Base-by-base conservation (phyloP, 2,113 vertebrate species). In the Recurvirostra avosetta region DNA sequence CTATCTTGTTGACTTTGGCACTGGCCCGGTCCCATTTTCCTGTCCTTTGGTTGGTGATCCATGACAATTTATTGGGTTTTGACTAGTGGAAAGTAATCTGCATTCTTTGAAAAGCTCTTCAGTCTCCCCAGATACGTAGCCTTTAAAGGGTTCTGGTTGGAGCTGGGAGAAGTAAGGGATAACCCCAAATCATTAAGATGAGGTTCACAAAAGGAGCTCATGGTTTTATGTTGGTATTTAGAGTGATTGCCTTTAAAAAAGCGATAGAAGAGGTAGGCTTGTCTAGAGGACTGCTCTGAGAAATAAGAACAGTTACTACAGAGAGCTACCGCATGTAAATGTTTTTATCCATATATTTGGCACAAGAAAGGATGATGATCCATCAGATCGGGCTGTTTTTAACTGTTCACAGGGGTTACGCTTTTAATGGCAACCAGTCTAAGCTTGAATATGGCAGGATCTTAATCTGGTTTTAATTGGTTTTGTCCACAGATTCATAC, bases 381-480 rank as follows among this genome's bases (percentile, higher is more conserved):
- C 80, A 26, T 58, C 53, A 62, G 49, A 25, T 19, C 1, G 11
- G 58, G 66, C 84, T 87, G 89, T 1, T 85, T 77, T 92, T 66
- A 82, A n/a, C 70, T 62, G 19, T 62, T 66, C 49, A 41, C 76
- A n/a, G 49, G 56, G 65, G 40, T 41, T 56, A 56, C 2, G 8
- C 55, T 96, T 95, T 78, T 62, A 90, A 79, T 88, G 96, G 67
- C 84, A 91, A 36, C 89, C 66, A 67, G n/a, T 73, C 58, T 76
- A 43, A 73, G 62, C 78, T 58, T 29, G 81, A 63, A 22, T 3
- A 27, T 1, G 8, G 36, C 58, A 4, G 62, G 70, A 40, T 89
- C 40, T 92, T 85, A 59, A 92, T 94, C 74, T 94, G 91, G 11
- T 95, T 92, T 91, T 90, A 66, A 63, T 91, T 70, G 84, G 66